Evolutionary conservation across 2,888 invertebrate genomes (phyloP).

Genomic region (Tetrapedia diversipes): DNA sequence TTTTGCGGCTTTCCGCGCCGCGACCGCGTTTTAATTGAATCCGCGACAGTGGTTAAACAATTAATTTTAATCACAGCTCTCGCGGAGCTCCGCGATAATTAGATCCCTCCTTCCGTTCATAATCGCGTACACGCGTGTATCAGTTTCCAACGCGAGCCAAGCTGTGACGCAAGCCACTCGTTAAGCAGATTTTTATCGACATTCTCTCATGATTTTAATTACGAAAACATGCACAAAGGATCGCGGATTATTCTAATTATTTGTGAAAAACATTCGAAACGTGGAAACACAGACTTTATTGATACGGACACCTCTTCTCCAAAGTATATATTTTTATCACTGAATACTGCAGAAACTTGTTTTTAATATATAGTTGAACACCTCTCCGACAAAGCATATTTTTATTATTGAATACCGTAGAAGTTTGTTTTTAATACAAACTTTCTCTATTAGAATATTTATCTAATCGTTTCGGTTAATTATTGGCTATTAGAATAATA

Average conservation of each 20-base stretch:
- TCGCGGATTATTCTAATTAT: conserved; percentile 10
- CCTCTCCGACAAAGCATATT: too few relatives aligned
- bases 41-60: neutral
- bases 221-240: conserved; percentile 9
- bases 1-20: neutral
- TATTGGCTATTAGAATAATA: too few relatives aligned
- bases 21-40: neutral
- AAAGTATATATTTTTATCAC: too few relatives aligned
- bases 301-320: too few relatives aligned
- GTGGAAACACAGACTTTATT: neutral
- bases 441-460: too few relatives aligned
- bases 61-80: conserved; percentile 17
- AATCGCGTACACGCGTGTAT: neutral
- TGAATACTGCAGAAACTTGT: too few relatives aligned
- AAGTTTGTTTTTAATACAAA: too few relatives aligned
- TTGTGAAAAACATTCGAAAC: neutral
- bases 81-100: neutral
- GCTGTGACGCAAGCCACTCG: conserved; percentile 27
- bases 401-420: too few relatives aligned
- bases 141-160: neutral
- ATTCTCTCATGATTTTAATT: conserved; percentile 29
- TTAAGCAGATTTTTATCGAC: conserved; percentile 38
- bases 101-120: neutral
- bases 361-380: too few relatives aligned
- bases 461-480: too few relatives aligned